Conservation (phyloP, 2,888 invertebrate species). For the Phania funesta region DNA sequence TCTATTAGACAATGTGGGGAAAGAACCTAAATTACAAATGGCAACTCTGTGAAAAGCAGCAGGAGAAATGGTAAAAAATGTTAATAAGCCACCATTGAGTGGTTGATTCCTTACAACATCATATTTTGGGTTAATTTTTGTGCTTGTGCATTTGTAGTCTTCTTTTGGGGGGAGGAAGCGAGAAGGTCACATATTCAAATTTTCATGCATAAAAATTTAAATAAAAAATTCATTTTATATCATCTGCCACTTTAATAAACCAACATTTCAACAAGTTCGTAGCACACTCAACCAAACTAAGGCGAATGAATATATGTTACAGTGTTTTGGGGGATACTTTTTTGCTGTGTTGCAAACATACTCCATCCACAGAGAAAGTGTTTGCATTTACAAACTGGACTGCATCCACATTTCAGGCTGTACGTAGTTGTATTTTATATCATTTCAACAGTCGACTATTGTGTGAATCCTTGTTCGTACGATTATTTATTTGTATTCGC, state of each 20-base stretch:
- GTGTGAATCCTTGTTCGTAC: constrained; percentile 27
- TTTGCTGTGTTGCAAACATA: background rate
- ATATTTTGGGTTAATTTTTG: constrained; percentile 65
- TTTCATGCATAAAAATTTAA: constrained; percentile 17
- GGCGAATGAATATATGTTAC: background rate
- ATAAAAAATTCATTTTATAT: constrained; percentile 55
- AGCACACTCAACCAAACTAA: background rate
- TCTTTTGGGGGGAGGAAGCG: background rate
- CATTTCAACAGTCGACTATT: constrained; percentile 8
- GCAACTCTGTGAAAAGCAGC: constrained; percentile 23
- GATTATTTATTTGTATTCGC: constrained; percentile 52
- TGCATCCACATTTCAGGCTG: constrained; percentile 42
- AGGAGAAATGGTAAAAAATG: constrained; percentile 47
- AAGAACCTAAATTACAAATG: background rate
- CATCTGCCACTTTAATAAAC: constrained; percentile 50
- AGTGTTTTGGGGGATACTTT: constrained; percentile 1
- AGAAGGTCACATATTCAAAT: constrained; percentile 48
- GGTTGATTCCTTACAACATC: constrained; percentile 46
- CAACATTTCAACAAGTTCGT: constrained; percentile 32
- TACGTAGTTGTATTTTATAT: constrained; percentile 30
- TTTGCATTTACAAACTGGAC: constrained; percentile 58
- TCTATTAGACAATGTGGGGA: background rate
- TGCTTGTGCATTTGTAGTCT: background rate
- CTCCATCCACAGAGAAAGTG: constrained; percentile 31
- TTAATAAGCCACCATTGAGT: constrained; percentile 66